Percentiles rank a stretch among this genome's conserved stretches.
These are phyloP conservation scores for Pomacea maculata DNA, from an alignment of 1,140 invertebrate species.

Conservation along the genomic window DNA sequence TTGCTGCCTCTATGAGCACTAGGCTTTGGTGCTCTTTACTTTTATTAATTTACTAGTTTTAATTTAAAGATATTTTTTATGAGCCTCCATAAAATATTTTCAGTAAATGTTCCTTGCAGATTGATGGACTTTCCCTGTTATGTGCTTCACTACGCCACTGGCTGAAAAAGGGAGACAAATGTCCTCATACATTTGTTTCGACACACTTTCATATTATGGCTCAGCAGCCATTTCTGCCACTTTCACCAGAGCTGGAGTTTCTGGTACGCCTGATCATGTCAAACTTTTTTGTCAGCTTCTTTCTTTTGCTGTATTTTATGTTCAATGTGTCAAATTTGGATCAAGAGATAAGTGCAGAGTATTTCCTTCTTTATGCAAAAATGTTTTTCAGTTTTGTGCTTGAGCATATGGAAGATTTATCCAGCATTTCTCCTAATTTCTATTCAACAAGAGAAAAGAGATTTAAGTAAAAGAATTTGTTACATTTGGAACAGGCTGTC, in stretches of 20 bases:
- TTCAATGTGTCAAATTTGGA: background rate
- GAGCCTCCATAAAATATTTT: too few relatives aligned
- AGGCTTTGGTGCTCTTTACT: too few relatives aligned
- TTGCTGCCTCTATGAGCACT: too few relatives aligned
- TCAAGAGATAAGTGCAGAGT: background rate
- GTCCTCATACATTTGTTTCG: slow-evolving; percentile 80
- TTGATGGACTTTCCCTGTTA: slow-evolving; percentile 79
- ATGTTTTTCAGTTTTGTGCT: too few relatives aligned
- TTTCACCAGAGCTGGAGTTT: slow-evolving; percentile 43
- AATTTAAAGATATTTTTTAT: too few relatives aligned
- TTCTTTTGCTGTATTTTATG: background rate
- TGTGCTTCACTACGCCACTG: slow-evolving; percentile 75
- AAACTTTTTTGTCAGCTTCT: background rate
- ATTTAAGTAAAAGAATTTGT: background rate
- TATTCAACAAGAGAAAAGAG: background rate
- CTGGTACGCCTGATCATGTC: slow-evolving; percentile 40
- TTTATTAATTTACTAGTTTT: too few relatives aligned
- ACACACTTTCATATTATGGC: slow-evolving; percentile 80
- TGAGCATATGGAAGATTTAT: too few relatives aligned
- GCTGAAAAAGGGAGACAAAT: slow-evolving; percentile 67
- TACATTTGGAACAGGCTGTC: background rate
- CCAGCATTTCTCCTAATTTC: too few relatives aligned
- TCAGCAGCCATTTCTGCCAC: slow-evolving; percentile 66
- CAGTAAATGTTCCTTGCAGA: slow-evolving; percentile 40
- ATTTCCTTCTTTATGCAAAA: background rate